Evolutionary conservation across 2,113 vertebrate species (phyloP).

Genomic region (Rhinopithecus roxellana): DNA sequence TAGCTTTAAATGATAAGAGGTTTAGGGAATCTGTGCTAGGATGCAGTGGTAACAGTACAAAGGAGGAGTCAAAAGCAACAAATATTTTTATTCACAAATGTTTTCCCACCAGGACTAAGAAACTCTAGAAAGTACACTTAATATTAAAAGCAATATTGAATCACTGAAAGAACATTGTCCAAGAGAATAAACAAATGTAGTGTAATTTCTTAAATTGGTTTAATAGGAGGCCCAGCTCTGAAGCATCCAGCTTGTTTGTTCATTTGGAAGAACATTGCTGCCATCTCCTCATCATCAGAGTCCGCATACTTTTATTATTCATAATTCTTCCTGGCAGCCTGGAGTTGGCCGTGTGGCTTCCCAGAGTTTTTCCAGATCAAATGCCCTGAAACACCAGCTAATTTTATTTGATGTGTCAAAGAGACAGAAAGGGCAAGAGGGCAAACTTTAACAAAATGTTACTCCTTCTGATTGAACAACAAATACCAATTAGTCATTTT

Average conservation of each 20-base stretch:
- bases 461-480: slow-evolving; percentile 47
- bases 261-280: background rate
- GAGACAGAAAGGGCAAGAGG: slow-evolving; percentile 41
- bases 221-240: background rate
- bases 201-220: slow-evolving; percentile 26
- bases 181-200: slow-evolving; percentile 28
- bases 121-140: background rate
- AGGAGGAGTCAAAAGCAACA: background rate
- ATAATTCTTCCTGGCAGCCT: background rate
- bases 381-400: background rate
- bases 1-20: background rate
- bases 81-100: background rate
- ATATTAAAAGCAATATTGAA: slow-evolving; percentile 21
- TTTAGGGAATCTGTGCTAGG: background rate
- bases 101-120: background rate
- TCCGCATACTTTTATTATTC: background rate
- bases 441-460: slow-evolving; percentile 43
- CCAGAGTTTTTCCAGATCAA: background rate
- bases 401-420: slow-evolving; percentile 27
- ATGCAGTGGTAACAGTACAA: background rate
- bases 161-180: background rate
- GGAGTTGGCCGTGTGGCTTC: background rate
- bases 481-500: slow-evolving; percentile 63
- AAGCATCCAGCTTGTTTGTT: background rate
- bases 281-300: background rate